Base-by-base conservation (phyloP, 2,888 invertebrate species). In the Amblyteles armatorius region DNA sequence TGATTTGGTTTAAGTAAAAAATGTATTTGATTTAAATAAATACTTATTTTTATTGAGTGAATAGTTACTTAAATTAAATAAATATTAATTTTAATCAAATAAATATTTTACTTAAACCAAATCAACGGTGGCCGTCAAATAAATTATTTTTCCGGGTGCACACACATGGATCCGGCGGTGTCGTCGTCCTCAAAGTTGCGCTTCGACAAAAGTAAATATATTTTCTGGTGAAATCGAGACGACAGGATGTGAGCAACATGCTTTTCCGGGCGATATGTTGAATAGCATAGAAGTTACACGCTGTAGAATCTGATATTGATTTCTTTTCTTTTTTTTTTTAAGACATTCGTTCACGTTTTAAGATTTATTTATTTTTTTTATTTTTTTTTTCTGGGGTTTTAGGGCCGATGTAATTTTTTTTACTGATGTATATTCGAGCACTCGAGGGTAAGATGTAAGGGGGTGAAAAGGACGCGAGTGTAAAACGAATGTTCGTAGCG, bases 401-500 rank as follows among this genome's bases (percentile, higher is more conserved):
- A 3, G 11, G 57, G 13, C 22, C 11, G 26, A 57, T 19, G 65
- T 44, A 26, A 36, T 68, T 79, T 72, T 79, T 55, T 48, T 69
- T 29, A 48, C 50, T 55, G 50, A 44, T 36, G 29, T 74, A 69
- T 68, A 68, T 67, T 74, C 65, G 48, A 19, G 48, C 13, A 52
- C 40, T 40, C 67, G 67, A 19, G 67, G 22, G 33, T 52, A 4
- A 63, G 33, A 33, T 33, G 22, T 57, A 33, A 29, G 16, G 7
- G 29, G 63, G 26, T 16, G 33, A 63, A 57, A 73, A 67, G 36
- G 60, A 55, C 63, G 48, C 67, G 67, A 48, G 60, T 60, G 68
- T 36, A 33, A 67, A 60, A 68, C 16, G 36, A 76, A 69, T 68
- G 67, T 69, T 55, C 40, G 44, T n/a, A 73, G 52, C 40, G 55